Evolutionary conservation across 2,797 vertebrate genomes (phyloP).

Genomic region (Semaprochilodus insignis): DNA sequence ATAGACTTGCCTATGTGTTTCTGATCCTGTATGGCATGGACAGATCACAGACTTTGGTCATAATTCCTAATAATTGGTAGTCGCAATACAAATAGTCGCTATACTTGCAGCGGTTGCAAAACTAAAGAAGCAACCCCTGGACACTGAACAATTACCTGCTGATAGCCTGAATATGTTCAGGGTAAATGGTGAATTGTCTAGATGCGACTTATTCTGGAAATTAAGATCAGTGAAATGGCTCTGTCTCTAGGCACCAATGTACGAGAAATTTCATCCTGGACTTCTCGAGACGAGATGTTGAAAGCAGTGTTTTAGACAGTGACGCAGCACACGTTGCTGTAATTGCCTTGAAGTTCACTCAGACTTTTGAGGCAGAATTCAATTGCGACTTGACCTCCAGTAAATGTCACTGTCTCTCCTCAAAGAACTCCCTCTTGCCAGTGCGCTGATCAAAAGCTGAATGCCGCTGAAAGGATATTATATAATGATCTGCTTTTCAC

Average conservation of each 20-base stretch:
- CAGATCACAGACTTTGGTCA: no score
- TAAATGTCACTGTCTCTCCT: background rate
- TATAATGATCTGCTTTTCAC: background rate
- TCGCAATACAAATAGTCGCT: no score
- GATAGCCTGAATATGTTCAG: no score
- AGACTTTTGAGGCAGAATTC: background rate
- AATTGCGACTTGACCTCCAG: background rate
- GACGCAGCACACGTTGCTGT: background rate
- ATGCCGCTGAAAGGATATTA: background rate
- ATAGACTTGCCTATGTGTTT: no score
- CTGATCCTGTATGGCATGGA: no score
- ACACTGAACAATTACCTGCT: no score
- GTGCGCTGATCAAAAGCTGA: no score
- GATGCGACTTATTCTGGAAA: no score
- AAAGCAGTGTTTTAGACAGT: background rate
- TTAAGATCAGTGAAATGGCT: background rate
- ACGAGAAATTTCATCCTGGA: background rate
- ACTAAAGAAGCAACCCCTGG: no score
- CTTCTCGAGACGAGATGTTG: background rate
- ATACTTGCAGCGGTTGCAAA: no score
- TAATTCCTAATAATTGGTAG: no score
- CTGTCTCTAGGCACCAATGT: background rate
- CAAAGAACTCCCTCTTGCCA: background rate
- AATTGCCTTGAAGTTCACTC: background rate
- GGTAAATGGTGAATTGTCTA: no score